Conservation (phyloP, 30 jellyfish, hydroid and myxozoan genomes). For the Cassiopea xamachana region DNA sequence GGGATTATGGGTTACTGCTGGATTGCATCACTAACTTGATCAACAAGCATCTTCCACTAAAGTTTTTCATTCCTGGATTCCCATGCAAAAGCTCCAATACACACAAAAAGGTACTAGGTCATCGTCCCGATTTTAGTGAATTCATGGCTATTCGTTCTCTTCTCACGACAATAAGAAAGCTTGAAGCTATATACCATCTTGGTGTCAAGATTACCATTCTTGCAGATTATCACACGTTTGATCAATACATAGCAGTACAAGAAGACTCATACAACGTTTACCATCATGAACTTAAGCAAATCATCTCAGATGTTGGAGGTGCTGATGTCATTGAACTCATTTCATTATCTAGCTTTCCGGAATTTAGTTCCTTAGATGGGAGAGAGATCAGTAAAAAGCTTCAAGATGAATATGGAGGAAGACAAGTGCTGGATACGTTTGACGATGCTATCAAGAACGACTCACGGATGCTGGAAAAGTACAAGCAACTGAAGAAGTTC, state of each 20-base stretch:
- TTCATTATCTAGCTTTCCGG: conserved; percentile 43
- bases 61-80: conserved; percentile 65
- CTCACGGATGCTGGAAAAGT: conserved; percentile 25
- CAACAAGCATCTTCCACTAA: background rate
- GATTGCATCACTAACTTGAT: conserved; percentile 11
- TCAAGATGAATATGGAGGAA: conserved; percentile 34
- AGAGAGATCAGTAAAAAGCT: conserved; percentile 3
- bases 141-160: conserved; percentile 47
- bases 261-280: conserved; percentile 50
- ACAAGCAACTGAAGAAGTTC: conserved; percentile 43
- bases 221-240: conserved; percentile 72
- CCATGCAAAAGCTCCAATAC: conserved; percentile 66
- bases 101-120: conserved; percentile 44
- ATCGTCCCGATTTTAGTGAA: conserved; percentile 47
- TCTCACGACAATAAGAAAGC: conserved; percentile 35
- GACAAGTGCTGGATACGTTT: background rate
- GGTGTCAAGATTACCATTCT: conserved; percentile 45
- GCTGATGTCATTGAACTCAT: conserved; percentile 56
- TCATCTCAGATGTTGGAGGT: conserved; percentile 45
- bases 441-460: conserved; percentile 10
- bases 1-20: conserved; percentile 12
- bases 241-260: conserved; percentile 52
- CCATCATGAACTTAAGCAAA: conserved; percentile 27
- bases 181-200: conserved; percentile 31
- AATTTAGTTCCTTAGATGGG: conserved; percentile 25